phyloP scores from a whole-genome alignment of 2,113 vertebrate genomes.

The Bos indicus region DNA sequence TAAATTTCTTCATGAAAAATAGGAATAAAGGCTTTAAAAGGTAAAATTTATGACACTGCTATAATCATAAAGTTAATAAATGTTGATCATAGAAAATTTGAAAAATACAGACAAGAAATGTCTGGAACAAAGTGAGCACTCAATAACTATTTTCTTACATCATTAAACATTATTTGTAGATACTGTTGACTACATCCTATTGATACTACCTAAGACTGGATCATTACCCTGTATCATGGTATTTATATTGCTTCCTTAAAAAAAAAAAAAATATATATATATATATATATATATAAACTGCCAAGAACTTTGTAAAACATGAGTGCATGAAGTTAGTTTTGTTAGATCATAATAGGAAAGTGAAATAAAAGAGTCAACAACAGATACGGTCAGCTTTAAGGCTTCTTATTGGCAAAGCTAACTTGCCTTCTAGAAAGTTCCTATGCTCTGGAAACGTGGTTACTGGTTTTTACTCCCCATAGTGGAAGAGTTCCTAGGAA shows the following conservation, averaged over 20 bases:
- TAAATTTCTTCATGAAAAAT: neutral
- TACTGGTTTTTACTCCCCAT: neutral
- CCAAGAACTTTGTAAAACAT: neutral
- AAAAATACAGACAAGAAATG: slow-evolving; percentile 23
- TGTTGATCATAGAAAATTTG: neutral
- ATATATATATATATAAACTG: neutral
- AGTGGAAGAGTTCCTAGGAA: neutral
- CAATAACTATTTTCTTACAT: neutral
- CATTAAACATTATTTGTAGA: neutral
- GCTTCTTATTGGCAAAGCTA: neutral
- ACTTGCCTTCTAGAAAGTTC: neutral
- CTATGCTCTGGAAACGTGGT: neutral
- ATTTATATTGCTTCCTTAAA: neutral
- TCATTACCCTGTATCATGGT: neutral
- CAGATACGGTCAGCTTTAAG: neutral
- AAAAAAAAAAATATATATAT: neutral
- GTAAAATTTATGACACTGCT: neutral
- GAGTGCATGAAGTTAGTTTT: neutral
- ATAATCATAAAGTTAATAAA: slow-evolving; percentile 20
- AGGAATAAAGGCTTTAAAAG: neutral
- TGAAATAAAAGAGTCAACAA: neutral
- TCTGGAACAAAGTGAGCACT: neutral
- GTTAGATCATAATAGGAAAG: neutral
- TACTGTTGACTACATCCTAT: neutral
- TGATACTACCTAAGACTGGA: neutral